Evolutionary conservation across 2,797 vertebrate species (phyloP).

Genomic region (Sciaenops ocellatus): DNA sequence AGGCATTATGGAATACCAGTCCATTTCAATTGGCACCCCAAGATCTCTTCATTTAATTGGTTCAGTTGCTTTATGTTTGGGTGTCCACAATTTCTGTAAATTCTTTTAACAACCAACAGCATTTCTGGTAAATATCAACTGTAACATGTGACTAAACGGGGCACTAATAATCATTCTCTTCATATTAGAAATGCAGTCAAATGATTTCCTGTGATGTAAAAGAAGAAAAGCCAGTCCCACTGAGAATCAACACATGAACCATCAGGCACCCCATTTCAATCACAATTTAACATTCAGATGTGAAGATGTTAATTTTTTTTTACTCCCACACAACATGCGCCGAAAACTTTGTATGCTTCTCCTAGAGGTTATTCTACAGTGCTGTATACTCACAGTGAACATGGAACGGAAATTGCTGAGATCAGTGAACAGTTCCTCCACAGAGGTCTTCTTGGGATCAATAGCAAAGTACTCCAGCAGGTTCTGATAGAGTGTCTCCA

Average conservation of each 20-base stretch:
- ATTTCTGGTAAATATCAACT: not conserved
- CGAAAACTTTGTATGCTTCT: not conserved
- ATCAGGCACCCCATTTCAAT: not conserved
- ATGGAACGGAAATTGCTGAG: conserved; percentile 95
- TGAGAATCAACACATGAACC: not conserved
- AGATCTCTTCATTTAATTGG: not conserved
- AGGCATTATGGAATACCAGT: not conserved
- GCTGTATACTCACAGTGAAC: conserved; percentile 88
- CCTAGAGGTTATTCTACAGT: not conserved
- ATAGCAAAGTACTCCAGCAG: conserved; percentile 91
- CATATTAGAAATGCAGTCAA: not conserved
- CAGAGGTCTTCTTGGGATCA: conserved; percentile 94
- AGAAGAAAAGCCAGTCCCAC: not conserved
- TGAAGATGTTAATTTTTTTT: not conserved
- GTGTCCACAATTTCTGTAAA: not conserved
- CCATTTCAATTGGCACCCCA: not conserved
- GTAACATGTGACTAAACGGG: not conserved
- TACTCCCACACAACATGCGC: not conserved
- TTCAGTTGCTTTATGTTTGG: not conserved
- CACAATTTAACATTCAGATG: not conserved
- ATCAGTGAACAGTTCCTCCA: conserved; percentile 95
- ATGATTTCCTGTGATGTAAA: not conserved
- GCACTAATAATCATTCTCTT: not conserved
- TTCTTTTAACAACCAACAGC: not conserved
- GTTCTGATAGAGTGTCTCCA: conserved; percentile 91